phyloP scores from a whole-genome alignment of 2,888 invertebrate genomes.

The Hermaeophaga mercurialis region DNA sequence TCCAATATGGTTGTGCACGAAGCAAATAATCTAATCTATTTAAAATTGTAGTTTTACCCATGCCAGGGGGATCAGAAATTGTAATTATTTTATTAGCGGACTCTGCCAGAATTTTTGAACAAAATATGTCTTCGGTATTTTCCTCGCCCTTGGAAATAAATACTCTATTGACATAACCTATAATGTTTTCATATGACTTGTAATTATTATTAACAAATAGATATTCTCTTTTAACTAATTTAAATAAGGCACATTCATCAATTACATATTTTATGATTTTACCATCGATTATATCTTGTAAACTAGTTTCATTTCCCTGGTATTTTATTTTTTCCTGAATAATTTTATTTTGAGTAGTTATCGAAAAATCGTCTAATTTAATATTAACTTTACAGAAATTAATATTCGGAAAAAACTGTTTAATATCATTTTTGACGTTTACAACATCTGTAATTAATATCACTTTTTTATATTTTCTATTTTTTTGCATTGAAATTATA shows the following conservation, averaged over 20 bases:
- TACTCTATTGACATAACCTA: constrained; percentile 1
- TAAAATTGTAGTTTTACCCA: constrained; percentile 13
- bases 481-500: neutral
- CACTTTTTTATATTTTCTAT: neutral
- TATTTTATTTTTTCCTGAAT: constrained; percentile 1
- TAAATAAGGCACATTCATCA: neutral
- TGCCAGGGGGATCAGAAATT: constrained; percentile 15
- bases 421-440: neutral
- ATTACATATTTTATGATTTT: neutral
- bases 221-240: neutral
- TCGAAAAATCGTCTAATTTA: constrained; percentile 2
- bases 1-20: neutral
- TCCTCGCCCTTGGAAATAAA: too few species aligned
- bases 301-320: neutral
- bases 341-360: neutral
- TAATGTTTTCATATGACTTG: neutral
- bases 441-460: neutral
- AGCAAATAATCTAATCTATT: neutral
- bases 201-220: neutral
- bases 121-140: neutral
- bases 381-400: neutral
- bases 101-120: neutral
- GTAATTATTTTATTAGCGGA: constrained; percentile 4
- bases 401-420: neutral
- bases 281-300: neutral